Conservation (phyloP, 2,113 vertebrate species). For the Myocastor coypus region DNA sequence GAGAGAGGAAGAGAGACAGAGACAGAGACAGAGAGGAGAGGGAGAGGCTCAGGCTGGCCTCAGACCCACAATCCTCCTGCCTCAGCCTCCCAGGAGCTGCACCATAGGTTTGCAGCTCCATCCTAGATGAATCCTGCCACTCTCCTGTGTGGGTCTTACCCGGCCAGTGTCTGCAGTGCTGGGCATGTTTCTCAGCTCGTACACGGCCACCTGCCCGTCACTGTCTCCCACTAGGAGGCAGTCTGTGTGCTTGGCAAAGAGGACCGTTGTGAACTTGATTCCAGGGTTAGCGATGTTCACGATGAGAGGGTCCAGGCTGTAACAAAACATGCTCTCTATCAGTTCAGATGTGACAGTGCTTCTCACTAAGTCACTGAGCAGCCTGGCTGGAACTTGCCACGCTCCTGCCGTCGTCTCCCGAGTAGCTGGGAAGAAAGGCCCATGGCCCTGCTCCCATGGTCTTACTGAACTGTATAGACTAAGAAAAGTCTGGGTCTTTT, state of each 20-base stretch:
- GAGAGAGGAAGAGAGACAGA: not conserved
- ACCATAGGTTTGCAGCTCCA: not conserved
- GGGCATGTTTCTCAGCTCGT: constrained; percentile 87
- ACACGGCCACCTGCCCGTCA: constrained; percentile 89
- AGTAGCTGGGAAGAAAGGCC: not conserved
- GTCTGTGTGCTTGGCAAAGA: constrained; percentile 88
- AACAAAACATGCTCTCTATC: constrained; percentile 64
- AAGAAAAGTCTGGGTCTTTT: not conserved
- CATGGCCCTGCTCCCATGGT: not conserved
- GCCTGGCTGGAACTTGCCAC: not conserved
- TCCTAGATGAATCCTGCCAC: not conserved
- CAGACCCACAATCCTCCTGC: not conserved
- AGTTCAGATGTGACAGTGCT: not conserved
- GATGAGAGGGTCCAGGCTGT: constrained; percentile 89
- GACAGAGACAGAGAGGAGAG: not conserved
- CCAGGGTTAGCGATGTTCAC: constrained; percentile 83
- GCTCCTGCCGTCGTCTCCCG: not conserved
- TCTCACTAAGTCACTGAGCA: not conserved
- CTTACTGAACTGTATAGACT: not conserved
- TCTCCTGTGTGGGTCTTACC: constrained; percentile 81
- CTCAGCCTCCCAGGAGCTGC: not conserved
- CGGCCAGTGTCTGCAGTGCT: constrained; percentile 39
- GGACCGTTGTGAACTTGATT: constrained; percentile 86
- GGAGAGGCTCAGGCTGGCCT: not conserved
- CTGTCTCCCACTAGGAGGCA: constrained; percentile 93